These are phyloP conservation scores for Poecilia wingei DNA, from an alignment of 2,797 vertebrate genomes.

Conservation along the genomic window DNA sequence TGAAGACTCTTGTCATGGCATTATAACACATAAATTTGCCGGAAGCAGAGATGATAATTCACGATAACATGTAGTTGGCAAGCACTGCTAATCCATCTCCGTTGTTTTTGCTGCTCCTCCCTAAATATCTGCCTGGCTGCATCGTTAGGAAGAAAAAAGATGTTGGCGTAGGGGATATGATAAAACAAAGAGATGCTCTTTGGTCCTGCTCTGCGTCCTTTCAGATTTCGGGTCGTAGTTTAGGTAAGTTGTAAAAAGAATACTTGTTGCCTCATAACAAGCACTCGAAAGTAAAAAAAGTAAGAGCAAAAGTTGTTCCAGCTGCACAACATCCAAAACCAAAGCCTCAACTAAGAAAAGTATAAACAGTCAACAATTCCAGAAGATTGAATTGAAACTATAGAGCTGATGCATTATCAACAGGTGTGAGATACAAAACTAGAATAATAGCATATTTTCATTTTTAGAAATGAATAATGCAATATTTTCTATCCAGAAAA, in stretches of 20 bases:
- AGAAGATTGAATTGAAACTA: neutral
- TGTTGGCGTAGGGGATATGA: neutral
- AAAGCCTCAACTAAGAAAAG: too few species aligned
- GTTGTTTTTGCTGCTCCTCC: neutral
- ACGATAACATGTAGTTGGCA: neutral
- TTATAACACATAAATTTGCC: neutral
- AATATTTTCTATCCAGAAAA: neutral
- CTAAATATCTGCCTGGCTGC: neutral
- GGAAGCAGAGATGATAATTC: neutral
- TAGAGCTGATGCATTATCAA: neutral
- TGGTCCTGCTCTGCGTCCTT: neutral
- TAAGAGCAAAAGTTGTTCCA: neutral
- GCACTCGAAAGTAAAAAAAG: neutral
- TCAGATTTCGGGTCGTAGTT: neutral
- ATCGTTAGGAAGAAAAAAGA: neutral
- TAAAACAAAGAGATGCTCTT: neutral
- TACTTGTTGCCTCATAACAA: neutral
- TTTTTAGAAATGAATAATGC: neutral
- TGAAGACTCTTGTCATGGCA: neutral
- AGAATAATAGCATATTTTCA: neutral
- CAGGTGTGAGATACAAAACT: neutral
- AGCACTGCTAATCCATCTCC: neutral
- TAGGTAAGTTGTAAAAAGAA: neutral
- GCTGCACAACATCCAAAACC: neutral
- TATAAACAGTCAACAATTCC: neutral